These are phyloP conservation scores for Parthenolecanium corni DNA, from an alignment of 2,888 invertebrate species.

Conservation along the genomic window DNA sequence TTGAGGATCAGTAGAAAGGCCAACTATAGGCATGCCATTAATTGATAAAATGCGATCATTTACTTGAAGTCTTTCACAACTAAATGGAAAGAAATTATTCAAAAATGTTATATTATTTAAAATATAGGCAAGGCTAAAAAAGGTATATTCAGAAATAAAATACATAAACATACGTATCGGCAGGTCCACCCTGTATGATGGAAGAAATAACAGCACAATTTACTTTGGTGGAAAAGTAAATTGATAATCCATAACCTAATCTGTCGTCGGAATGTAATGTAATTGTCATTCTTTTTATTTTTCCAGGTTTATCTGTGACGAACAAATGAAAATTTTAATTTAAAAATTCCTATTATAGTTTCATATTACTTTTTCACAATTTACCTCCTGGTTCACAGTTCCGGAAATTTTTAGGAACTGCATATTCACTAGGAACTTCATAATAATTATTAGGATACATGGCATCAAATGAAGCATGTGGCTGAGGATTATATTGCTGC, in stretches of 20 bases:
- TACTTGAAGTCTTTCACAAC: conserved; percentile 61
- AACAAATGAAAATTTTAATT: not conserved
- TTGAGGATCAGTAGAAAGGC: conserved; percentile 29
- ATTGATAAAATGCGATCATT: conserved; percentile 76
- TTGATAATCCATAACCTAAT: conserved; percentile 28
- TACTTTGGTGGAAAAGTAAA: conserved; percentile 10
- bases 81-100: conserved; percentile 36
- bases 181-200: conserved; percentile 34
- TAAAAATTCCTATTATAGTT: not conserved
- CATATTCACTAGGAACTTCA: conserved; percentile 26
- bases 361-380: not conserved
- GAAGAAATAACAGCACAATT: conserved; percentile 31
- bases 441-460: conserved; percentile 26
- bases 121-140: not conserved
- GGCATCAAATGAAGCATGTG: conserved; percentile 7
- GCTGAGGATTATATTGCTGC: conserved; percentile 1
- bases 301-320: conserved; percentile 4
- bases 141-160: not conserved
- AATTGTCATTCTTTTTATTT: conserved; percentile 11
- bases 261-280: conserved; percentile 30
- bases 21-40: conserved; percentile 41
- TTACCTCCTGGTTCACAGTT: conserved; percentile 7
- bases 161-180: conserved; percentile 32
- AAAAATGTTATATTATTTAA: not conserved
- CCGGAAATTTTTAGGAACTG: conserved; percentile 15